Evolutionary conservation across 1,140 invertebrate species (phyloP).

Genomic region (Diabrotica virgifera): DNA sequence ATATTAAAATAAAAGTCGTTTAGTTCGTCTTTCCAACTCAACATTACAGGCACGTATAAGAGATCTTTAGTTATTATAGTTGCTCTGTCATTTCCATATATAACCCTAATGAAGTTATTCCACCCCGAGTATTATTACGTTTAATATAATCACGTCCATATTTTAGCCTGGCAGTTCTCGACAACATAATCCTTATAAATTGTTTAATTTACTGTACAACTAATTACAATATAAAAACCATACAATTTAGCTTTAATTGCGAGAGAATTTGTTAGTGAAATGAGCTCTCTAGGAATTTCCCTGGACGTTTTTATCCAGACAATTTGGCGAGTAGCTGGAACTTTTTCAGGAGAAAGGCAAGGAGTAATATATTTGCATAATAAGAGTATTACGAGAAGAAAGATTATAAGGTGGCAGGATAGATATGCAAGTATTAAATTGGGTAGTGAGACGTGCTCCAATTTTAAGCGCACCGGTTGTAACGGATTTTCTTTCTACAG

Average conservation of each 20-base stretch:
- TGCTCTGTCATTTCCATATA: background rate
- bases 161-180: background rate
- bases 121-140: background rate
- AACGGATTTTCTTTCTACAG: too few species aligned
- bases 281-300: background rate
- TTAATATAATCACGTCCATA: background rate
- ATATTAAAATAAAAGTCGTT: too few species aligned
- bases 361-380: background rate
- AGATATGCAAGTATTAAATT: too few species aligned
- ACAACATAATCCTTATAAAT: conserved; percentile 9
- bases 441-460: too few species aligned
- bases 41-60: too few species aligned
- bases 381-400: background rate
- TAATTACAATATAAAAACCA: conserved; percentile 8
- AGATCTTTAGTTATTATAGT: background rate
- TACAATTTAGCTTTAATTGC: conserved; percentile 1
- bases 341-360: background rate
- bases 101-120: background rate
- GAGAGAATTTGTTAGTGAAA: conserved; percentile 2
- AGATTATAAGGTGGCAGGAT: too few species aligned
- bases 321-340: conserved; percentile 5
- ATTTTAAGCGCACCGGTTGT: too few species aligned
- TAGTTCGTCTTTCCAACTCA: too few species aligned
- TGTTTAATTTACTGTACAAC: background rate
- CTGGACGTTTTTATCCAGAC: conserved; percentile 9